phyloP scores from a whole-genome alignment of 2,888 invertebrate genomes.

The Perithous albicinctus region DNA sequence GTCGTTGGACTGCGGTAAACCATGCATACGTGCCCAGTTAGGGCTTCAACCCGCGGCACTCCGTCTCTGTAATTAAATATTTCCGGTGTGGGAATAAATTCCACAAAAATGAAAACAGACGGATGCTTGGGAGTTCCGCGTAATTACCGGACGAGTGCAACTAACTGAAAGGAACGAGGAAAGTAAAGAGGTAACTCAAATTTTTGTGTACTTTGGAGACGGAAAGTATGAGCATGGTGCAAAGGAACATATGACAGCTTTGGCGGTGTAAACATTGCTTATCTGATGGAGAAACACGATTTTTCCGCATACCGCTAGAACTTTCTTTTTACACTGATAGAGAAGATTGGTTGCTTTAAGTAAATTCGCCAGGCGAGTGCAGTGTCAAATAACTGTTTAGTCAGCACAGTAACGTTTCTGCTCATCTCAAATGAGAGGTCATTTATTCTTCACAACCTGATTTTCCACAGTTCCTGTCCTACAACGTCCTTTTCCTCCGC shows the following conservation, averaged over 20 bases:
- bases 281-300: not conserved
- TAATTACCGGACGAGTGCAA: constrained; percentile 53
- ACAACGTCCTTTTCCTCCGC: too few species aligned
- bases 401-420: too few species aligned
- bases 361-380: too few species aligned
- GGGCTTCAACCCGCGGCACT: not conserved
- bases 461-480: too few species aligned
- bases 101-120: constrained; percentile 61
- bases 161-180: constrained; percentile 29
- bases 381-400: too few species aligned
- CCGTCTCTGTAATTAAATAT: constrained; percentile 75
- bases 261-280: not conserved
- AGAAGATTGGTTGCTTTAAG: too few species aligned
- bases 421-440: too few species aligned
- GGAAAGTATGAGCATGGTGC: not conserved
- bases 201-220: constrained; percentile 33
- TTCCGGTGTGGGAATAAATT: constrained; percentile 71
- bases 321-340: not conserved
- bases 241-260: constrained; percentile 2
- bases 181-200: constrained; percentile 26
- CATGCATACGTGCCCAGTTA: not conserved
- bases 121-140: constrained; percentile 40
- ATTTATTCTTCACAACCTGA: too few species aligned
- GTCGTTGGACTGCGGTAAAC: constrained; percentile 18
- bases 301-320: too few species aligned